Base-by-base conservation (phyloP, 2,888 invertebrate genomes). In the Temnothorax unifasciatus region DNA sequence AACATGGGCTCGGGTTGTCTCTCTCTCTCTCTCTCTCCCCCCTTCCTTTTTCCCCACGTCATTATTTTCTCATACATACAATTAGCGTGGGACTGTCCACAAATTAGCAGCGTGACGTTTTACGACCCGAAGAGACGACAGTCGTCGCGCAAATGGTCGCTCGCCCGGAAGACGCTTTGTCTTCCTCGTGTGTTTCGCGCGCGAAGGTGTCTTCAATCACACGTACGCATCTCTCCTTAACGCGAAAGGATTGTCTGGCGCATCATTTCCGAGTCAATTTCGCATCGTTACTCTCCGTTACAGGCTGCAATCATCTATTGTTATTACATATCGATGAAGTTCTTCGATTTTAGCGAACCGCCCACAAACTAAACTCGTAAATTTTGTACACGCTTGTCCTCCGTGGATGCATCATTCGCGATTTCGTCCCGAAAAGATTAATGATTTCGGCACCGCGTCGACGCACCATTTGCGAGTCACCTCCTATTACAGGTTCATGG, bases 21-120 rank as follows among this genome's bases (percentile, higher is more conserved):
- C 50, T 21, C 41, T 4, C 18, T 21, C 41, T 4, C 18, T 1
- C 34, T 21, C 41, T 4, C 18, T 1, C 52, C 9, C 11, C n/a
- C 18, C 38, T 0, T 38, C 21, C 25, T 18, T 13, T 34, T 34
- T 34, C 6, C 34, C 21, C 18, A 25, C 25, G 71, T 82, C 81
- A 63, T 76, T 85, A 82, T 63, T 77, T 82, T 75, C 86, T 89
- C 88, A 84, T 90, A 89, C 89, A 84, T 89, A 84, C 82, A 86
- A 90, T 90, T 90, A 90, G 86, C 85, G 86, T 84, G 86, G 86
- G 90, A 85, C 84, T 83, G 86, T 41, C 68, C 73, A 69, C 81
- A 85, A 90, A 90, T 90, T 88, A 87, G 86, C 71, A 41, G 21
- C 84, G 57, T 68, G 63, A 66, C 69, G 68, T 59, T 90, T 89